Evolutionary conservation across 1,140 invertebrate species (phyloP), one percentile per base, ranked within the genome.

Genomic region (Papilio dardanus): DNA sequence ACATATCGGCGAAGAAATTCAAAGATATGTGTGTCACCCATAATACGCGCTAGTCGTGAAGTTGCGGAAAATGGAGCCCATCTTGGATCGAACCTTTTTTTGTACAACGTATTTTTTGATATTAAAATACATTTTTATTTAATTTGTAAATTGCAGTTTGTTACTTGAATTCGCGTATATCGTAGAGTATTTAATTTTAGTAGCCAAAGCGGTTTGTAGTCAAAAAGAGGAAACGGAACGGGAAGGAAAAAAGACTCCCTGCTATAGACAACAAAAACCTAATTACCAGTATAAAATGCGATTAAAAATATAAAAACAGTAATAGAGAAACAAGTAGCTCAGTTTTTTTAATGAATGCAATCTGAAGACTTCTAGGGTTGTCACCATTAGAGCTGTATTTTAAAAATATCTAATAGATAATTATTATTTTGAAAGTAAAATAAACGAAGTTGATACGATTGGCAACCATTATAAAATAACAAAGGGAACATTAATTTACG

Each of bases 301-400:
- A 54, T 24, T 54, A 54, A 54, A 54, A 54, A 54, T 28, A 24
- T 24, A 54, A 54, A 54, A 24, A 54, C 50, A 54, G 50, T 21
- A 21, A 54, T 21, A 54, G 50, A 12, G 12, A 54, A 54, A 24
- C 24, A 54, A 24, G n/a, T n/a, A n/a, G 24, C 21, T 3, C 50
- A 54, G 8, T n/a, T n/a, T n/a, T n/a, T n/a, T n/a, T n/a, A n/a
- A n/a, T n/a, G n/a, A n/a, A n/a, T n/a, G n/a, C 50, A 1, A 28
- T 10, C 21, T 3, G 4, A 21, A 54, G 3, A 37, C 4, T 0
- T 46, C 2, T 24, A 54, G 50, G 50, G 50, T 54, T 54, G 50
- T 54, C 50, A 21, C 21, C 24, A 54, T 54, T 24, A 12, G 50
- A 24, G 7, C 2, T 19, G 46, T 12, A 10, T 19, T 50, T 19